These are phyloP conservation scores for Panopea generosa DNA, from an alignment of 2,888 invertebrate species.

Conservation along the genomic window DNA sequence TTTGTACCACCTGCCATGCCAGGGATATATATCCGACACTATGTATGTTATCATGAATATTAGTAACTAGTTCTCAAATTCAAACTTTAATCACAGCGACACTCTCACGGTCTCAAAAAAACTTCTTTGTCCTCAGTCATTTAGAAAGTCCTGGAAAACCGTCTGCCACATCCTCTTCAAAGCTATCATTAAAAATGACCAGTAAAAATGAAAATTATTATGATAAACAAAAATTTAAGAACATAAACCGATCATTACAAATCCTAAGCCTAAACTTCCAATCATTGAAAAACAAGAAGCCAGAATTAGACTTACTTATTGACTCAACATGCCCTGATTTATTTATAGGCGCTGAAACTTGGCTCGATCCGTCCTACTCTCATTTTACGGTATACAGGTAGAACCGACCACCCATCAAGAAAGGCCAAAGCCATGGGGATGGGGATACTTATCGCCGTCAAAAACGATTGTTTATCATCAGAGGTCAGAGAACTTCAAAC, in stretches of 20 bases:
- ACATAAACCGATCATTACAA: constrained; percentile 17
- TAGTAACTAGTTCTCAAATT: constrained; percentile 4
- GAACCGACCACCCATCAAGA: constrained; percentile 29
- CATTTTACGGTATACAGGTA: constrained; percentile 21
- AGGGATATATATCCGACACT: constrained; percentile 9
- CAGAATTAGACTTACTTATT: no score
- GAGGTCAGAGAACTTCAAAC: constrained; percentile 8
- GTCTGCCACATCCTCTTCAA: constrained; percentile 9
- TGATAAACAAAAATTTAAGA: no score
- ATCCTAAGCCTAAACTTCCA: no score
- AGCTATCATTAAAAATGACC: constrained; percentile 1
- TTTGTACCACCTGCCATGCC: constrained; percentile 13
- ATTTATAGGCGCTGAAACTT: no score
- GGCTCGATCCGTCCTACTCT: constrained; percentile 6
- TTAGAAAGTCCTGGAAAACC: constrained; percentile 11
- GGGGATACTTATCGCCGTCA: constrained; percentile 18
- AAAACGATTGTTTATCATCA: background rate
- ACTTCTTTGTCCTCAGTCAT: background rate
- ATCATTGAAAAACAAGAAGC: no score
- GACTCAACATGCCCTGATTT: no score
- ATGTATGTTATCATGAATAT: constrained; percentile 2
- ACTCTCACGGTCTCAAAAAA: background rate
- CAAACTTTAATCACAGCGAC: constrained; percentile 3
- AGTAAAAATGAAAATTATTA: no score
- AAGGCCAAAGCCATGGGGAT: constrained; percentile 23